phyloP scores from a whole-genome alignment of 2,888 invertebrate genomes.

The Himalopsyche japonica region DNA sequence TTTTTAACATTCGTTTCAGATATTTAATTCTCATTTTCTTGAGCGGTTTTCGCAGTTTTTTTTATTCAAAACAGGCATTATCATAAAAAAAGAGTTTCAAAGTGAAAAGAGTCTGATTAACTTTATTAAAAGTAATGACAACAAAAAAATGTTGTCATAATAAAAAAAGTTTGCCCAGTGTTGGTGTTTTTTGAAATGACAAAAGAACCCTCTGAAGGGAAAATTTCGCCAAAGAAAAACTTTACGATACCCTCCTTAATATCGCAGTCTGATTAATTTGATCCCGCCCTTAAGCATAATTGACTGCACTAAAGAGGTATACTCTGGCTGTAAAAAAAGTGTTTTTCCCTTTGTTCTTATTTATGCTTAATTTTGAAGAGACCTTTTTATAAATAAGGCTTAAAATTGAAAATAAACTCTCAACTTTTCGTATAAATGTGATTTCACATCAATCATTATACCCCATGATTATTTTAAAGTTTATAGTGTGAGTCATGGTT shows the following conservation, averaged over 20 bases:
- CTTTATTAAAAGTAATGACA: neutral
- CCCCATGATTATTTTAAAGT: too few relatives aligned
- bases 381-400: too few relatives aligned
- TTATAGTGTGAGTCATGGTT: too few relatives aligned
- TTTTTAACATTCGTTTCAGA: neutral
- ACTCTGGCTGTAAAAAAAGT: too few relatives aligned
- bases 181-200: neutral
- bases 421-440: too few relatives aligned
- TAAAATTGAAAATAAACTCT: too few relatives aligned
- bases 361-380: too few relatives aligned
- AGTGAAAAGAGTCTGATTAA: neutral
- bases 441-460: too few relatives aligned
- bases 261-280: neutral
- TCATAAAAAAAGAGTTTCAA: neutral
- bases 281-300: neutral
- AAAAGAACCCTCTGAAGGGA: neutral
- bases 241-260: neutral
- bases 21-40: neutral
- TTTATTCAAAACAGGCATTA: neutral
- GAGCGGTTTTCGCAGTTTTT: neutral
- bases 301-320: neutral
- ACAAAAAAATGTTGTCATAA: neutral
- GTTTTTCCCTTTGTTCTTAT: too few relatives aligned
- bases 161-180: neutral
- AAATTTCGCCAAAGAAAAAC: neutral